Conservation (phyloP, 2,113 vertebrate genomes). For the Gasterosteus nipponicus region DNA sequence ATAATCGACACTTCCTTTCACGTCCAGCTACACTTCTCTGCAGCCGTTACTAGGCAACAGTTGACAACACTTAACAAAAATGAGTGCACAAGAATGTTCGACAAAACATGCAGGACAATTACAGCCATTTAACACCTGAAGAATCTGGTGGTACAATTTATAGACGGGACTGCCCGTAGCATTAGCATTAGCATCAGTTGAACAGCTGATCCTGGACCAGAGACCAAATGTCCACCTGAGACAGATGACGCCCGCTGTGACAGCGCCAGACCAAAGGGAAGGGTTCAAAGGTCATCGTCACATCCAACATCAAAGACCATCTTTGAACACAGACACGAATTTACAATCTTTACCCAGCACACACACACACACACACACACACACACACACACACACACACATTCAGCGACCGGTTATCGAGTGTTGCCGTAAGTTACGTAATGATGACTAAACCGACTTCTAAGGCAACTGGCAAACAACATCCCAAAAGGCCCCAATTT, state of each 20-base stretch:
- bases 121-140: not conserved
- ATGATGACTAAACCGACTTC: not conserved
- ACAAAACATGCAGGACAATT: not conserved
- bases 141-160: not conserved
- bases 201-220: not conserved
- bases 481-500: not conserved
- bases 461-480: not conserved
- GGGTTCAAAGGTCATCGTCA: conserved; percentile 7
- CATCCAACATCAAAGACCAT: not conserved
- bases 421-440: not conserved
- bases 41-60: conserved; percentile 25
- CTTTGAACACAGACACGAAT: conserved; percentile 1
- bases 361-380: not conserved
- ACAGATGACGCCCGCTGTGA: not conserved
- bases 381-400: too few species aligned
- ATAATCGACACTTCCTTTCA: not conserved
- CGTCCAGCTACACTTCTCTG: too few species aligned
- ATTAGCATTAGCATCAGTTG: not conserved
- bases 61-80: conserved; percentile 24
- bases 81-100: conserved; percentile 11
- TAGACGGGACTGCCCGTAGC: not conserved
- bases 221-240: not conserved
- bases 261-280: not conserved
- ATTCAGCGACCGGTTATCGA: not conserved
- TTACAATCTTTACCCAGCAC: too few species aligned